Base-by-base conservation (phyloP, 1,140 invertebrate species). In the Euwallacea fornicatus region DNA sequence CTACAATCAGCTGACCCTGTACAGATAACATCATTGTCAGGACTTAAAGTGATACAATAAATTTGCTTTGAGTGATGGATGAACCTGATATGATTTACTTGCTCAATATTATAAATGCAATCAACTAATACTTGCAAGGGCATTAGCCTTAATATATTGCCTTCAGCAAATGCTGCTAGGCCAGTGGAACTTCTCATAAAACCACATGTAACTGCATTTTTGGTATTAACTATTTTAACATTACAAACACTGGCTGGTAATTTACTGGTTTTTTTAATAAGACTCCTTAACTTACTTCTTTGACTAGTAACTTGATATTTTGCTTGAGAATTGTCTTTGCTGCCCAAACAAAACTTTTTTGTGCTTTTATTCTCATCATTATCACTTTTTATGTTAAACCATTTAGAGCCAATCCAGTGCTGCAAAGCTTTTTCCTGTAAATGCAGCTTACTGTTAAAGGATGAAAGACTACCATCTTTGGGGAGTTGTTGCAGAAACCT, bases 1-100 rank as follows among this genome's bases (percentile, higher is more conserved):
- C 72, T 77, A 43, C 67, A 69, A 74, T 81, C 80, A 60, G 76
- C 71, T 10, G 78, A 80, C 9, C 72, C 78, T 47, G 78, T 77
- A 42, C 77, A 72, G 55, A 80, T 73, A 67, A 66, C 56, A 71
- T 64, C 66, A 58, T 72, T 58, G 50, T 76, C 64, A 13, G 61
- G 42, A 42, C 76, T 69, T 41, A 77, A 62, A 42, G 73, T 69
- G 13, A 80, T 58, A 58, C 75, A 73, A 68, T 80, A 79, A 62
- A 81, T 74, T 59, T 76, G 70, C 33, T 72, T 69, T 21, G 75
- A 76, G 73, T 81, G 78, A 46, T 76, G 72, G 33, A 54, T 74
- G 33, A 81, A 69, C 56, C 68, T 73, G 10, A 80, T 65, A 65
- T 79, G 76, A 63, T 73, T 68, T n/a, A 65, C 13, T 63, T 74